These are phyloP conservation scores for Noctua comes DNA, from an alignment of 2,888 invertebrate genomes.

Conservation along the genomic window DNA sequence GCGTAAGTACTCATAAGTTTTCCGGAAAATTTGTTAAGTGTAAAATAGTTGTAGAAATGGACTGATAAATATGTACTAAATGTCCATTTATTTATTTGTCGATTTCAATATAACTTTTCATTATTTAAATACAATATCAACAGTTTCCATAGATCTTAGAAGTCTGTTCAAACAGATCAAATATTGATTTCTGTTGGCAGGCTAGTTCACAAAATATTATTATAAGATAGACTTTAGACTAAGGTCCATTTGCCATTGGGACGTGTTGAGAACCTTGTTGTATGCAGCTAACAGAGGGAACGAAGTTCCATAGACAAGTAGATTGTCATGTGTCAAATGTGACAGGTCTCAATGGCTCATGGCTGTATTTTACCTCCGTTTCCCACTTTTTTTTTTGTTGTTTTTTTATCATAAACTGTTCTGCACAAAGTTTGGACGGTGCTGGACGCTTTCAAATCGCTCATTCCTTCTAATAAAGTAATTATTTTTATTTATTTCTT, in stretches of 20 bases:
- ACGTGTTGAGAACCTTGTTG: constrained; percentile 2
- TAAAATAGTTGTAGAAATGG: constrained; percentile 32
- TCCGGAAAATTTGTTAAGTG: constrained; percentile 37
- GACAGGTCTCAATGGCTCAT: constrained; percentile 44
- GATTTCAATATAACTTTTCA: constrained; percentile 37
- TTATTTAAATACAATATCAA: constrained; percentile 37
- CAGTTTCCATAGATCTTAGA: constrained; percentile 49
- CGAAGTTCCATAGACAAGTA: constrained; percentile 24
- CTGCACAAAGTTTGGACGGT: constrained; percentile 73
- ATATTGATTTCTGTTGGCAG: constrained; percentile 39
- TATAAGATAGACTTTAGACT: constrained; percentile 40
- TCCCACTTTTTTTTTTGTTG: constrained; percentile 26
- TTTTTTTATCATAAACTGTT: constrained; percentile 32
- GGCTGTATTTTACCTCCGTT: constrained; percentile 24
- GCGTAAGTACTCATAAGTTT: constrained; percentile 55
- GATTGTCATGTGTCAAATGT: constrained; percentile 39
- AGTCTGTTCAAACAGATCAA: constrained; percentile 27
- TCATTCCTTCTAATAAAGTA: constrained; percentile 72
- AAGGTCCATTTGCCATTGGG: constrained; percentile 46
- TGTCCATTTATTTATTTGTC: constrained; percentile 45
- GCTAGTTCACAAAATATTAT: constrained; percentile 61
- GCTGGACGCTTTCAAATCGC: constrained; percentile 65
- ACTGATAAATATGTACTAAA: constrained; percentile 41
- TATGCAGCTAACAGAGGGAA: constrained; percentile 40
- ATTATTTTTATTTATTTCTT: constrained; percentile 65